Conservation (phyloP, 2,113 vertebrate species). For the Prunella himalayana region DNA sequence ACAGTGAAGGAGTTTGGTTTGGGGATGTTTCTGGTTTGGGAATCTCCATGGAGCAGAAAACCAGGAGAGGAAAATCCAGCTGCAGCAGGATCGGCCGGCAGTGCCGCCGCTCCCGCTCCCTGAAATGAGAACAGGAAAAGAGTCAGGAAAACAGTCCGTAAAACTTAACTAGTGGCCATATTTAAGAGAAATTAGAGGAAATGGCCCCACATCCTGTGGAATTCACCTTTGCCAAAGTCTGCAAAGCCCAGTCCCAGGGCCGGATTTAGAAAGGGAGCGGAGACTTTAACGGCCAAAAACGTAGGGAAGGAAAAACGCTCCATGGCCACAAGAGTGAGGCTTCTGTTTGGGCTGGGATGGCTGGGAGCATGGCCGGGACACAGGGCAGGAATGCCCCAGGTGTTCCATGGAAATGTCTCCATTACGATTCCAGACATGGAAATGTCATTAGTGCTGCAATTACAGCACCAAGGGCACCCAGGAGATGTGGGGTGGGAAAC, state of each 20-base stretch:
- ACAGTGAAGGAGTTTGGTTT: fast-evolving
- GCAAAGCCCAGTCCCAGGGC: neutral
- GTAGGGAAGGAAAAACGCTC: neutral
- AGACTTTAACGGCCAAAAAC: neutral
- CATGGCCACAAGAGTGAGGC: neutral
- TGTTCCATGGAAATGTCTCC: neutral
- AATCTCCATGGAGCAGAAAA: neutral
- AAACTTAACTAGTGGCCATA: conserved; percentile 29
- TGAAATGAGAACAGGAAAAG: conserved; percentile 31
- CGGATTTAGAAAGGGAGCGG: neutral
- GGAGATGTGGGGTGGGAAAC: neutral
- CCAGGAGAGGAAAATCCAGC: neutral
- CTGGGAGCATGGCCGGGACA: neutral
- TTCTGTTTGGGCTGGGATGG: neutral
- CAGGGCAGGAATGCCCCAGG: neutral
- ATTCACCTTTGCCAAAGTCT: conserved; percentile 25
- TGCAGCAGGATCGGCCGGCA: neutral
- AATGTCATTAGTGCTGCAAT: neutral
- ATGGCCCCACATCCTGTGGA: conserved; percentile 49
- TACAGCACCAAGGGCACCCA: neutral
- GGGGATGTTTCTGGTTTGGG: neutral
- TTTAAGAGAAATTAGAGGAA: conserved; percentile 51
- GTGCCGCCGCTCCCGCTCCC: neutral
- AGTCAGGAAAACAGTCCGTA: neutral
- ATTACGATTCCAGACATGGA: neutral